Base-by-base conservation (phyloP, 1,140 invertebrate genomes). In the Nymphalis io region DNA sequence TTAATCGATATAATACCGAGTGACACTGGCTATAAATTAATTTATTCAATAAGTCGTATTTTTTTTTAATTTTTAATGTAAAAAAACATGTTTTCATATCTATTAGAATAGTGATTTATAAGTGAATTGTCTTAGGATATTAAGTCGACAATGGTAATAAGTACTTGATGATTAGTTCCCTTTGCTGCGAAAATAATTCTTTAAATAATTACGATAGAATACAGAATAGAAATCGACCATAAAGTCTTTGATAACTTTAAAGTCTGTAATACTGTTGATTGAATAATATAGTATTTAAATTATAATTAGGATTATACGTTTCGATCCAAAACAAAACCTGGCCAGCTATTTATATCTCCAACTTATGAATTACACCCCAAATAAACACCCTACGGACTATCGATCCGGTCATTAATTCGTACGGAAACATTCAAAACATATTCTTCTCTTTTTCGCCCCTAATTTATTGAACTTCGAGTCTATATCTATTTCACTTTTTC, bases 321-420 rank as follows among this genome's bases (percentile, higher is more conserved):
- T 55, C 51, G 51, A 55, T 55, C 23, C 23, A 27, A 23, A 55
- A 55, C 15, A 55, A 20, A 55, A 18, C 11, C 21, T 46, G 3
- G 23, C 12, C 13, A 21, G 20, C 51, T 55, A 55, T 55, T 55
- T 55, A 55, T 55, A 55, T 27, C 15, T 16, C 21, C 13, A 55
- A 33, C 46, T 39, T 57, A 48, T 57, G 59, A 53, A 38, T 44
- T 60, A 55, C 60, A 72, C 71, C 71, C 71, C 53, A 68, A 68
- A 73, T 48, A 68, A 73, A 73, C 65, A 73, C 44, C 66, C 71
- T 46, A 55, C 55, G 23, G 58, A 42, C 20, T 73, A 73, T 73
- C 66, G 71, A 68, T 68, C 71, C 15, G 27, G 21, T 20, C 23
- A 46, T 60, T 60, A n/a, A 60, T 60, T 61, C 61, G 33, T 10